Conservation (phyloP, 2,113 vertebrate genomes). For the Heliornis fulica region DNA sequence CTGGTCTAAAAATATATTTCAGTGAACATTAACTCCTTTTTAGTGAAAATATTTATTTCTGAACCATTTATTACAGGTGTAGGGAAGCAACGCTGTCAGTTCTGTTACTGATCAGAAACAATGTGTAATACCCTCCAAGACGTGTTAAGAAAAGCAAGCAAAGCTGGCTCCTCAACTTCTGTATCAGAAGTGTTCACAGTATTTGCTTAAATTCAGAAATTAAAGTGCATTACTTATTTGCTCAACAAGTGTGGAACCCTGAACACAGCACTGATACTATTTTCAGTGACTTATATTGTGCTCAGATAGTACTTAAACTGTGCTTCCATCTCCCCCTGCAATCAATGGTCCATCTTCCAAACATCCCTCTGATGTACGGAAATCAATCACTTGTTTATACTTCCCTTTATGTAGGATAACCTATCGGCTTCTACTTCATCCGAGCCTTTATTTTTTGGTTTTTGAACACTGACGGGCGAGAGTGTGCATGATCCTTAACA, state of each 20-base stretch:
- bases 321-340: neutral
- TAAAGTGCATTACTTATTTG: neutral
- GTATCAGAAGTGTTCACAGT: neutral
- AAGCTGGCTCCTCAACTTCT: neutral
- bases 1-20: neutral
- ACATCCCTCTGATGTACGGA: neutral
- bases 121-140: neutral
- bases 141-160: neutral
- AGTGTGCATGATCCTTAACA: neutral
- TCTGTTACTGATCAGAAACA: neutral
- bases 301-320: neutral
- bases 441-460: neutral
- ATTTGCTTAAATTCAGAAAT: neutral
- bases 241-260: neutral
- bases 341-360: neutral
- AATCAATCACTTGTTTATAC: neutral
- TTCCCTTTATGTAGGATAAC: neutral
- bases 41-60: neutral
- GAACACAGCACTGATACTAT: neutral
- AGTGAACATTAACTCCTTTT: neutral
- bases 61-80: neutral
- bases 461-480: neutral
- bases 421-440: neutral
- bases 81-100: fast-evolving
- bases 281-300: neutral